These are phyloP conservation scores for Artemia sinica DNA, from an alignment of 2,888 invertebrate species.

Conservation along the genomic window DNA sequence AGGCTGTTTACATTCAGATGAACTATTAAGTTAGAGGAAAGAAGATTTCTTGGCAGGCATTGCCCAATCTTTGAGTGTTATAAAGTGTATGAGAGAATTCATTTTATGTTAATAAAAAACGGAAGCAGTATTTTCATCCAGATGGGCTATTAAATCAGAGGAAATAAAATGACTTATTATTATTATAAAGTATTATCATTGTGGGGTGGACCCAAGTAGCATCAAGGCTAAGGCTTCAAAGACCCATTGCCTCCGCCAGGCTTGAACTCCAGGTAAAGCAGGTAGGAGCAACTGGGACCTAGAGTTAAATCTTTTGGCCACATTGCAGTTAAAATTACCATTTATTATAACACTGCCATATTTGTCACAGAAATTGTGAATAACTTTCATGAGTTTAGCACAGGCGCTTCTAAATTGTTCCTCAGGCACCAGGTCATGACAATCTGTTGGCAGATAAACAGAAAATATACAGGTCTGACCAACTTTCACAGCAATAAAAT, in stretches of 20 bases:
- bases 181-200: too few relatives aligned
- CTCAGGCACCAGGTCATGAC: background rate
- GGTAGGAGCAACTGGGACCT: conserved; percentile 8
- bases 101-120: too few relatives aligned
- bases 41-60: background rate
- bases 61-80: too few relatives aligned
- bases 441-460: background rate
- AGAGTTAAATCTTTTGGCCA: background rate
- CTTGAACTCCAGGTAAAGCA: background rate
- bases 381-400: background rate
- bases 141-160: too few relatives aligned
- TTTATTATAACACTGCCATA: background rate
- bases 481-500: conserved; percentile 5
- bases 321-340: background rate
- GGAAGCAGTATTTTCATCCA: too few relatives aligned
- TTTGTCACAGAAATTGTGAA: background rate
- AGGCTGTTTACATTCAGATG: background rate
- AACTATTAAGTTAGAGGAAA: background rate
- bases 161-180: too few relatives aligned
- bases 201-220: too few relatives aligned
- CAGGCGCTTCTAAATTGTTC: background rate
- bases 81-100: background rate
- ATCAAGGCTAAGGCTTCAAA: too few relatives aligned
- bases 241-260: background rate
- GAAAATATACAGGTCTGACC: conserved; percentile 6